Conservation (phyloP, 2,888 invertebrate genomes). For the Ennomos erosarius region DNA sequence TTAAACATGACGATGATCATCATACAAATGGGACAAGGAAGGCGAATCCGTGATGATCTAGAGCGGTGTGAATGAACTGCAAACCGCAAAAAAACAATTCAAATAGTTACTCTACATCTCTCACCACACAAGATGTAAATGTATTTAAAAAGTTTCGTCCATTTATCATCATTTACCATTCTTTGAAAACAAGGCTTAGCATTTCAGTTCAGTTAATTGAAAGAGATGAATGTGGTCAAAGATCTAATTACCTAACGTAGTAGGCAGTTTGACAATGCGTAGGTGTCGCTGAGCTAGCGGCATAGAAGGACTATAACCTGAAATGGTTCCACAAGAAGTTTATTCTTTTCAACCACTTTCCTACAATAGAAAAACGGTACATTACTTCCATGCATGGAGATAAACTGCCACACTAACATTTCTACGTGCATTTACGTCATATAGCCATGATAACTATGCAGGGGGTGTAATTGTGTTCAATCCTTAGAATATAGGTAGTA, state of each 20-base stretch:
- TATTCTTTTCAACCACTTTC: slow-evolving; percentile 26
- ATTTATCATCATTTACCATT: slow-evolving; percentile 37
- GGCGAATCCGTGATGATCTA: slow-evolving; percentile 24
- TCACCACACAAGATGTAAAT: slow-evolving; percentile 25
- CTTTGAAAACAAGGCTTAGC: slow-evolving; percentile 30
- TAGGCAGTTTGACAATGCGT: slow-evolving; percentile 29
- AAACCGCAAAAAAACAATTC: slow-evolving; percentile 30
- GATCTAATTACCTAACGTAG: slow-evolving; percentile 31
- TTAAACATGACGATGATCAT: slow-evolving; percentile 9
- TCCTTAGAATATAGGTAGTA: no score
- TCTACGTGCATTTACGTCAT: neutral
- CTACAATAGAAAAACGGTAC: slow-evolving; percentile 3
- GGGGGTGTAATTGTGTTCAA: no score
- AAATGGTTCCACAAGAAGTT: slow-evolving; percentile 27
- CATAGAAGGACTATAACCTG: slow-evolving; percentile 29
- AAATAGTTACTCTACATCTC: slow-evolving; percentile 32
- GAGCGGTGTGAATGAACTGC: slow-evolving; percentile 32
- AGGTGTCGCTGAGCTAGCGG: slow-evolving; percentile 30
- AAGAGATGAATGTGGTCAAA: slow-evolving; percentile 35
- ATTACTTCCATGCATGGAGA: neutral
- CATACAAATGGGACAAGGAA: slow-evolving; percentile 22
- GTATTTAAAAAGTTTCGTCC: slow-evolving; percentile 26
- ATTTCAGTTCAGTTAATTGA: slow-evolving; percentile 35
- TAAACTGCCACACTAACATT: neutral
- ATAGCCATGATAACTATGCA: neutral